These are phyloP conservation scores for Gadopsis marmoratus DNA, from an alignment of 2,797 vertebrate genomes.

Conservation along the genomic window DNA sequence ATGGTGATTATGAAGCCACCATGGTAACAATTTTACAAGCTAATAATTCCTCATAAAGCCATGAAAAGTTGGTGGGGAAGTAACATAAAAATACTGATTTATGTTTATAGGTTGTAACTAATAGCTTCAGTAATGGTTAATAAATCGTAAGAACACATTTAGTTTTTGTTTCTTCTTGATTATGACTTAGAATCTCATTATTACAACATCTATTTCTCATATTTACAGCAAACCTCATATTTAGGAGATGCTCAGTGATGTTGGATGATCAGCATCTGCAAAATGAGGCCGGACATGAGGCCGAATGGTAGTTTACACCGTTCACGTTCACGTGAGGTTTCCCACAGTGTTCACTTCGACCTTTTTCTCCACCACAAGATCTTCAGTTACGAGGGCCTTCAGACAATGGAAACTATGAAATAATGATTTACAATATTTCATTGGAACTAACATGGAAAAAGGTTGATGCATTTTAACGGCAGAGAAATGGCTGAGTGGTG, in stretches of 20 bases:
- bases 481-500: too few species aligned
- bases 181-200: too few species aligned
- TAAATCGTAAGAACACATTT: too few species aligned
- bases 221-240: background rate
- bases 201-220: background rate
- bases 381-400: background rate
- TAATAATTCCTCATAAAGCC: background rate
- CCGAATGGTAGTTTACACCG: background rate
- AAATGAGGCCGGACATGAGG: too few species aligned
- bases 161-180: too few species aligned
- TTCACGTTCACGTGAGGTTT: background rate
- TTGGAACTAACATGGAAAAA: background rate
- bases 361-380: background rate
- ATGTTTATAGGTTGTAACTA: background rate
- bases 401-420: background rate
- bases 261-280: too few species aligned
- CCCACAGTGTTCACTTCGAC: background rate
- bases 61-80: too few species aligned
- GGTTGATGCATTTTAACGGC: too few species aligned
- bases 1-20: background rate
- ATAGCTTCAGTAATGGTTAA: too few species aligned
- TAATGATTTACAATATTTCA: background rate
- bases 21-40: background rate
- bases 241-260: too few species aligned
- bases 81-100: background rate